Percentiles rank a stretch among this genome's conserved stretches.
Evolutionary conservation across 1,140 invertebrate species (phyloP).

Genomic region (Heliconius nattereri): DNA sequence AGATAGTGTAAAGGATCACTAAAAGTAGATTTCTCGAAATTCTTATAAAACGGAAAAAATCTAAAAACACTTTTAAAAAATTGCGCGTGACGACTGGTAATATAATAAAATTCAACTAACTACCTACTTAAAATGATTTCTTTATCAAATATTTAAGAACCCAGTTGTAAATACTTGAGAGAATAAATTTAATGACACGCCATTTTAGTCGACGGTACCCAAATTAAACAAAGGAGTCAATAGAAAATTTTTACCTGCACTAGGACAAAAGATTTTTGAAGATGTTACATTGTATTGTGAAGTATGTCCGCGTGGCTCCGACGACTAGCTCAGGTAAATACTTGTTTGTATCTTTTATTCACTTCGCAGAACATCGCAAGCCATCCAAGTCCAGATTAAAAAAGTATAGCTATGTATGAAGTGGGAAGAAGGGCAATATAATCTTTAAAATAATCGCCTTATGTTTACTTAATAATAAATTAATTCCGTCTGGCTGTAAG

Average conservation of each 20-base stretch:
- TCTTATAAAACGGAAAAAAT: too few relatives aligned
- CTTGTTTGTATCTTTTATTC: neutral
- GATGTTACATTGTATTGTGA: slow-evolving; percentile 34
- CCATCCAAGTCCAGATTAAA: neutral
- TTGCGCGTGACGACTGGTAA: too few relatives aligned
- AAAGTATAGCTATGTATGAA: neutral
- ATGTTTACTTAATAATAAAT: neutral
- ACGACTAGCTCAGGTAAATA: slow-evolving; percentile 32
- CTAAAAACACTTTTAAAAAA: too few relatives aligned
- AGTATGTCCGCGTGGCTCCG: slow-evolving; percentile 32
- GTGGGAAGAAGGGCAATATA: neutral
- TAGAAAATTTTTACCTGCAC: slow-evolving; percentile 37
- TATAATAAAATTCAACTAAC: too few relatives aligned
- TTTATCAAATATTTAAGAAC: neutral
- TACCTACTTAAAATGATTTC: too few relatives aligned
- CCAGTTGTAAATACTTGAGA: neutral
- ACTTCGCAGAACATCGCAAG: neutral
- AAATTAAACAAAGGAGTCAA: neutral
- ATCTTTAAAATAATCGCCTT: neutral
- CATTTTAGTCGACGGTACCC: neutral
- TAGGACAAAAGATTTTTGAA: slow-evolving; percentile 43
- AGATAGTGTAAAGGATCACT: too few relatives aligned
- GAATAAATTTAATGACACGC: neutral
- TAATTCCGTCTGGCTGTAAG: neutral
- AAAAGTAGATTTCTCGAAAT: too few relatives aligned